These are phyloP conservation scores for Tetrapedia diversipes DNA, from an alignment of 2,888 invertebrate species.

Conservation along the genomic window DNA sequence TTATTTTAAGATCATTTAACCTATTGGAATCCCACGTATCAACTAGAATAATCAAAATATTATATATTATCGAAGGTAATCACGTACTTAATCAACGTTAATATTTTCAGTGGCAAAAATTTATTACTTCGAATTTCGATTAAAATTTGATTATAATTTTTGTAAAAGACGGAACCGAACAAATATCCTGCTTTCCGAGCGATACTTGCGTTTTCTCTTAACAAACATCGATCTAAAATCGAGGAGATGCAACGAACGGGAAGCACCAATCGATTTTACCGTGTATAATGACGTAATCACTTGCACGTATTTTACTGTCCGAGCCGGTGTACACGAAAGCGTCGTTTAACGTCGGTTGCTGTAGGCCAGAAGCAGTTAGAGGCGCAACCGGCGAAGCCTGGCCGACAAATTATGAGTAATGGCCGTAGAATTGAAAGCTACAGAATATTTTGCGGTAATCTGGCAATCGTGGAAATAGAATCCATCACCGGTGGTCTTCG, in stretches of 20 bases:
- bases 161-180: too few relatives aligned
- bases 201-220: not conserved
- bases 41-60: too few relatives aligned
- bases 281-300: not conserved
- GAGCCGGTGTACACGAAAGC: not conserved
- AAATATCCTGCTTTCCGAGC: not conserved
- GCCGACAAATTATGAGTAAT: conserved; percentile 32
- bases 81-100: too few relatives aligned
- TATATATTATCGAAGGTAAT: too few relatives aligned
- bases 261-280: not conserved
- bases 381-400: not conserved
- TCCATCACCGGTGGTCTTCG: conserved; percentile 17
- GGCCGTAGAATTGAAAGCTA: conserved; percentile 34
- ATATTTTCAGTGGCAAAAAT: too few relatives aligned
- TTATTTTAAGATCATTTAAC: not conserved
- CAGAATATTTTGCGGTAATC: conserved; percentile 26
- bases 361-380: not conserved
- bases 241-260: not conserved
- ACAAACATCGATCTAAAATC: not conserved
- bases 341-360: conserved; percentile 13
- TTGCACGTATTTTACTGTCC: not conserved
- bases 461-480: conserved; percentile 6
- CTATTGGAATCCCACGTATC: not conserved
- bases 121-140: too few relatives aligned
- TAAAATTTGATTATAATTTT: too few relatives aligned